phyloP scores from a whole-genome alignment of 2,888 invertebrate species.

The Diaperis boleti region DNA sequence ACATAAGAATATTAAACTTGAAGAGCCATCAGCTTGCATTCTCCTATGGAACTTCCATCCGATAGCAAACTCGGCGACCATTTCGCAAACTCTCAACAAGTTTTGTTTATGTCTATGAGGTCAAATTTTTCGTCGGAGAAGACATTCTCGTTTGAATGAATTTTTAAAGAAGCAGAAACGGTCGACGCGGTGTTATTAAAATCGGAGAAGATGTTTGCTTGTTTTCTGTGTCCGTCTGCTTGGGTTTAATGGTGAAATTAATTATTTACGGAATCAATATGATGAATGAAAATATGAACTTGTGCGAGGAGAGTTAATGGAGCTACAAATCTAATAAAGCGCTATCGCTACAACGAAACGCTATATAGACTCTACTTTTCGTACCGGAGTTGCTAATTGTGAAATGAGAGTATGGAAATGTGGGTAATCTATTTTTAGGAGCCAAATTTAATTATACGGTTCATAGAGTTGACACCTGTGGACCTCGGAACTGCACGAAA shows the following conservation, averaged over 20 bases:
- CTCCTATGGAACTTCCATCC: slow-evolving; percentile 20
- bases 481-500: too few relatives aligned
- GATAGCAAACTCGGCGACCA: slow-evolving; percentile 7
- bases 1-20: slow-evolving; percentile 31
- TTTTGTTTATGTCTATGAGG: slow-evolving; percentile 15
- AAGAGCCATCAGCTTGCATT: slow-evolving; percentile 18
- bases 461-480: too few relatives aligned
- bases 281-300: background rate
- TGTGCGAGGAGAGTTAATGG: background rate
- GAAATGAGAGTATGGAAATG: background rate
- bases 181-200: background rate
- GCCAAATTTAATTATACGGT: background rate
- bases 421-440: background rate
- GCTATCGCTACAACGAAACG: background rate
- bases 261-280: background rate
- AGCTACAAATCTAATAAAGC: background rate
- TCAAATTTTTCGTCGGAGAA: slow-evolving; percentile 5
- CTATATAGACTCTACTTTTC: background rate
- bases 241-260: background rate
- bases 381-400: background rate
- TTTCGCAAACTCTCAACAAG: slow-evolving; percentile 21
- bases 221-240: background rate
- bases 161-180: background rate
- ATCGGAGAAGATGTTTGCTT: background rate
- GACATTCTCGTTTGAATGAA: background rate